These are phyloP conservation scores for Lacerta bilineata DNA, from an alignment of 2,797 vertebrate genomes.

Conservation along the genomic window DNA sequence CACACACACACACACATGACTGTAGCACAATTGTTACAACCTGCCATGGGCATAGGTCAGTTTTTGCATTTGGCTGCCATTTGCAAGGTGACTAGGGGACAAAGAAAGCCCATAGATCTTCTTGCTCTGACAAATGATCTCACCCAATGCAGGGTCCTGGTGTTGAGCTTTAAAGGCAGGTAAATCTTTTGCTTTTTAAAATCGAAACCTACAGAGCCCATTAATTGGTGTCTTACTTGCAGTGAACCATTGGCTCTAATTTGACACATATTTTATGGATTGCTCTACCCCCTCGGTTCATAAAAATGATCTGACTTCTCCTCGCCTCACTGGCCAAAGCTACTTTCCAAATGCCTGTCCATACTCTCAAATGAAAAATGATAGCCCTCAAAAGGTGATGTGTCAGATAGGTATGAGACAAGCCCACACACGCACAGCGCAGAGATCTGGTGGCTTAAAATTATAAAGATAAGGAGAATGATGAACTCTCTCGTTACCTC, in stretches of 20 bases:
- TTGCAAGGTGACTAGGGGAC: conserved; percentile 49
- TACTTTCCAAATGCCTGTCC: conserved; percentile 69
- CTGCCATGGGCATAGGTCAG: conserved; percentile 7
- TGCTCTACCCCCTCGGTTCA: conserved; percentile 62
- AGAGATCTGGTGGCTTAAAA: conserved; percentile 69
- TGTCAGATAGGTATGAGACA: conserved; percentile 55
- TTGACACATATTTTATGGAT: conserved; percentile 75
- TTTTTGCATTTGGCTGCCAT: conserved; percentile 48
- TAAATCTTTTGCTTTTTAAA: conserved; percentile 82
- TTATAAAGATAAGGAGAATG: conserved; percentile 62
- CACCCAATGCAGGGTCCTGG: conserved; percentile 47
- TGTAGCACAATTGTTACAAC: conserved; percentile 13
- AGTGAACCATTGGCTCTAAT: conserved; percentile 77
- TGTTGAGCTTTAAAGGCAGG: conserved; percentile 81
- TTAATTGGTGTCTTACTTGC: conserved; percentile 82
- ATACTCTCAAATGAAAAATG: conserved; percentile 70
- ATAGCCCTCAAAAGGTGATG: conserved; percentile 69
- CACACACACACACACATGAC: no score
- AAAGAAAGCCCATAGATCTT: conserved; percentile 45
- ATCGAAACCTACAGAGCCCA: conserved; percentile 64
- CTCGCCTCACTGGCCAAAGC: conserved; percentile 42
- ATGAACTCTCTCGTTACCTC: conserved; percentile 59
- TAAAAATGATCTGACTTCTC: conserved; percentile 72
- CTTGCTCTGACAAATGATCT: conserved; percentile 72
- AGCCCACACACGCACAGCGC: conserved; percentile 46